These are phyloP conservation scores for Drosophila obscura DNA, from an alignment of 1,140 invertebrate species.

Conservation along the genomic window DNA sequence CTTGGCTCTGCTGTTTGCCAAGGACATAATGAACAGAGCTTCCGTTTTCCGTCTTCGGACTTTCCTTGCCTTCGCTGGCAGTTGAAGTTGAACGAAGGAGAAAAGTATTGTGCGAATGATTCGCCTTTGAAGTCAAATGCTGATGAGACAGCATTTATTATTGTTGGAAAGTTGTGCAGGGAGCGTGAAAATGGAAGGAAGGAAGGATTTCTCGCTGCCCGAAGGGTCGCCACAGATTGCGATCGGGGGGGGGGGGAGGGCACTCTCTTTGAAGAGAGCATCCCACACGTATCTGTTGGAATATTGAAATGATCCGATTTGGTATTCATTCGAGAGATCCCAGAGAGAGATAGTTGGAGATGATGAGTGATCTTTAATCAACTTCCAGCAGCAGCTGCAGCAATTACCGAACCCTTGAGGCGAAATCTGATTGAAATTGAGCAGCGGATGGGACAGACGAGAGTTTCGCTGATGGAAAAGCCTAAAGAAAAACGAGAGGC, in stretches of 20 bases:
- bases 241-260: constrained; percentile 19
- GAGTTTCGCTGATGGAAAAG: constrained; percentile 47
- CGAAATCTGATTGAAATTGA: constrained; percentile 7
- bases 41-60: constrained; percentile 32
- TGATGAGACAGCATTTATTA: constrained; percentile 71
- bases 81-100: constrained; percentile 8
- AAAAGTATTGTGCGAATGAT: constrained; percentile 72
- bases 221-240: constrained; percentile 25
- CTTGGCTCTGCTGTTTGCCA: constrained; percentile 62
- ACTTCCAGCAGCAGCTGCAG: no score
- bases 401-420: no score
- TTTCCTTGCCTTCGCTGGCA: constrained; percentile 17
- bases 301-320: constrained; percentile 46
- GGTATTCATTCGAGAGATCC: constrained; percentile 10
- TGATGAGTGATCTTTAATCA: neutral
- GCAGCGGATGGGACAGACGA: constrained; percentile 2
- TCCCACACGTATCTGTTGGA: constrained; percentile 22
- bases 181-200: constrained; percentile 54
- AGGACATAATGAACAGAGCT: constrained; percentile 77
- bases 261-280: constrained; percentile 4
- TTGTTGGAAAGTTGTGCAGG: constrained; percentile 49
- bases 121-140: constrained; percentile 74
- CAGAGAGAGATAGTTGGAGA: neutral
- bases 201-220: constrained; percentile 14
- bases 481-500: constrained; percentile 52